These are phyloP conservation scores for Agrotis exclamationis DNA, from an alignment of 2,888 invertebrate genomes.

Conservation along the genomic window DNA sequence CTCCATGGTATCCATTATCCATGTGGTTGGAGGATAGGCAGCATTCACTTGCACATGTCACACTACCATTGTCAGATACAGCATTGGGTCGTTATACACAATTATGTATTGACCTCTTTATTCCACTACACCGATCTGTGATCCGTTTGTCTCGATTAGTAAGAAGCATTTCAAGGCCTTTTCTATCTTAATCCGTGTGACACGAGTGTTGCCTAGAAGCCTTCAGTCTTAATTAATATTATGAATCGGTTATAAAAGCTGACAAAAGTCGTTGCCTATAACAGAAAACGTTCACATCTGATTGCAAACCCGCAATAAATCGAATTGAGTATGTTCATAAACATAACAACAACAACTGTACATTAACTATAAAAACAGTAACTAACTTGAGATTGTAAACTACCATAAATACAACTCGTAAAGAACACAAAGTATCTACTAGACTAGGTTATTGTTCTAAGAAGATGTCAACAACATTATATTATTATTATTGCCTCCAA, in stretches of 20 bases:
- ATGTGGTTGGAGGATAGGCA: slow-evolving; percentile 26
- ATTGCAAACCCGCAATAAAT: neutral
- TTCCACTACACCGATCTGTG: slow-evolving; percentile 7
- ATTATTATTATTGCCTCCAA: slow-evolving; percentile 50
- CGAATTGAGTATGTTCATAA: neutral
- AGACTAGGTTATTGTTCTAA: slow-evolving; percentile 22
- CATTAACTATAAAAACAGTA: neutral
- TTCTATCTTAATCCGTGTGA: too few relatives aligned
- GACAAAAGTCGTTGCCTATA: neutral
- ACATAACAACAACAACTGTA: too few relatives aligned
- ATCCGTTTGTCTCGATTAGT: slow-evolving; percentile 18
- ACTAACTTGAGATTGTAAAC: neutral
- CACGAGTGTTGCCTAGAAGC: too few relatives aligned
- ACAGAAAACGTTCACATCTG: neutral
- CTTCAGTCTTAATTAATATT: neutral
- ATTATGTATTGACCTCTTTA: slow-evolving; percentile 21
- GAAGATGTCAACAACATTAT: slow-evolving; percentile 49
- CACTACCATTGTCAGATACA: slow-evolving; percentile 16
- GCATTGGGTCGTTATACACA: slow-evolving; percentile 5
- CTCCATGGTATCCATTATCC: slow-evolving; percentile 40
- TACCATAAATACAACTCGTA: neutral
- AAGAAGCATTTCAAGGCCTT: neutral
- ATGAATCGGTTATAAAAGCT: neutral
- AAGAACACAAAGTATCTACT: slow-evolving; percentile 9
- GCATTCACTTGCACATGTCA: slow-evolving; percentile 11